Evolutionary conservation across 2,888 invertebrate genomes (phyloP).

Genomic region (Pseudococcus viburni): DNA sequence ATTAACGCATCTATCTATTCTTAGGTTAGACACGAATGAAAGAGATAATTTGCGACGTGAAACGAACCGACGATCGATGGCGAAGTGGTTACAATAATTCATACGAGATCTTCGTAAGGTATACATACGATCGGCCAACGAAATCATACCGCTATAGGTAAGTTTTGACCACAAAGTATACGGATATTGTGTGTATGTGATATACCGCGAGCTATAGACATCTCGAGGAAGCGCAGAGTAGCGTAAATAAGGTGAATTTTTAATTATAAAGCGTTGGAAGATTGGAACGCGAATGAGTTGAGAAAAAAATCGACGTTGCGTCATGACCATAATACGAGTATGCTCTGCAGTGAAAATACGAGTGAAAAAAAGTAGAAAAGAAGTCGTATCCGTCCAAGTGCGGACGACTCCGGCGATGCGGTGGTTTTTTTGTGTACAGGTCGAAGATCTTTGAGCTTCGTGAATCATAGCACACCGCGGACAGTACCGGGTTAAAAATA

Average conservation of each 20-base stretch:
- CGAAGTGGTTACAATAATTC: slow-evolving; percentile 5
- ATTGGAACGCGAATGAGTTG: neutral
- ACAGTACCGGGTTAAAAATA: neutral
- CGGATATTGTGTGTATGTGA: neutral
- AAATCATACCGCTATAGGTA: neutral
- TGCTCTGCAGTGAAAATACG: neutral
- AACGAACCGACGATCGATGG: slow-evolving; percentile 11
- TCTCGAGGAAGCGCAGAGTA: neutral
- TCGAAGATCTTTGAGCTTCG: neutral
- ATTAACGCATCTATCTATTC: slow-evolving; percentile 26
- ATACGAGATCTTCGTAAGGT: neutral
- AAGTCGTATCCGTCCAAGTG: neutral
- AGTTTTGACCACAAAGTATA: slow-evolving; percentile 13
- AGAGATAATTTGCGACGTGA: slow-evolving; percentile 32
- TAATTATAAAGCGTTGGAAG: neutral
- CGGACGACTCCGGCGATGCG: neutral
- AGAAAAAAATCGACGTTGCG: neutral
- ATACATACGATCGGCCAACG: neutral
- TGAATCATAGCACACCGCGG: neutral
- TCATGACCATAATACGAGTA: neutral
- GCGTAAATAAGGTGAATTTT: slow-evolving; percentile 23
- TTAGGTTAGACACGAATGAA: neutral
- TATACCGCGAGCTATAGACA: neutral
- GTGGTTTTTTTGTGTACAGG: neutral
- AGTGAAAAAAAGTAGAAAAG: neutral